Conservation (phyloP, 2,888 invertebrate species). For the Drosophila crucigera region DNA sequence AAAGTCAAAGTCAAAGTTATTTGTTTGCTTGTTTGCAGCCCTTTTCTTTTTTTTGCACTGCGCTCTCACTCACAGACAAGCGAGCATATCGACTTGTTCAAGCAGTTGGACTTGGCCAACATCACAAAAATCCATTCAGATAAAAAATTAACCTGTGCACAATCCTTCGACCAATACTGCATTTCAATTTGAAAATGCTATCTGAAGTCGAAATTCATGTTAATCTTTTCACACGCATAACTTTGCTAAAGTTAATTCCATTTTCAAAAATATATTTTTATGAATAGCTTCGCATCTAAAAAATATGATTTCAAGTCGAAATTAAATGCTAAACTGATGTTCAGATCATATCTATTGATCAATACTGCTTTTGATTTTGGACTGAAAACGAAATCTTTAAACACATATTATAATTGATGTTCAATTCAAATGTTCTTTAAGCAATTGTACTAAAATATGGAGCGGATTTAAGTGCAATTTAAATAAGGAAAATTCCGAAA, state of each 20-base stretch:
- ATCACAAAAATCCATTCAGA: background rate
- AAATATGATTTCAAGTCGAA: background rate
- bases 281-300: background rate
- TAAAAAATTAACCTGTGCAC: background rate
- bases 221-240: background rate
- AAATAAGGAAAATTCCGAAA: background rate
- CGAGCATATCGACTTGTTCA: conserved; percentile 17
- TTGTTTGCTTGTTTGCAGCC: conserved; percentile 60
- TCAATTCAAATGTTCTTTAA: background rate
- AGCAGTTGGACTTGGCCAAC: background rate
- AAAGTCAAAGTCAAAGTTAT: conserved; percentile 78
- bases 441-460: background rate
- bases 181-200: background rate
- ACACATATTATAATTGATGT: background rate
- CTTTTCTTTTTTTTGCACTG: conserved; percentile 3
- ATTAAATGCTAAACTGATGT: background rate
- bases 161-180: background rate
- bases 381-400: background rate
- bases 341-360: background rate
- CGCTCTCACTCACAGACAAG: background rate
- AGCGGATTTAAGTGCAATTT: background rate
- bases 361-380: no score
- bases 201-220: background rate
- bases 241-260: background rate
- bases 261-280: background rate